Evolutionary conservation across 2,113 vertebrate species (phyloP).

Genomic region (Archocentrus centrarchus): DNA sequence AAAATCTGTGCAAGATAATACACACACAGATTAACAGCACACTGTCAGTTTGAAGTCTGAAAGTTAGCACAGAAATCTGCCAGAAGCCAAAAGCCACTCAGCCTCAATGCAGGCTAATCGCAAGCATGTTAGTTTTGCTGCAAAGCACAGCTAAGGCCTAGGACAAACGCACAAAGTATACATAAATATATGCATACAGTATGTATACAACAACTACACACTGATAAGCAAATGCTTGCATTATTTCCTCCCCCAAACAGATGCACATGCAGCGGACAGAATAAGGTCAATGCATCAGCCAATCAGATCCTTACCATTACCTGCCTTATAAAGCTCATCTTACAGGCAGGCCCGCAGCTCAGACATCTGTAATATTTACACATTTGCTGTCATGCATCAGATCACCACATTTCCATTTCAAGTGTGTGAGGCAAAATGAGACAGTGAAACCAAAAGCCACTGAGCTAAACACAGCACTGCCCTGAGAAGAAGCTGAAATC

Average conservation of each 20-base stretch:
- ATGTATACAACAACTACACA: not conserved
- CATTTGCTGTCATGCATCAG: conserved; percentile 88
- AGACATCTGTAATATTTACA: conserved; percentile 97
- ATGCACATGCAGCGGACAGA: conserved; percentile 55
- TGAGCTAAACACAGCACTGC: conserved; percentile 31
- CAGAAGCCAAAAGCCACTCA: conserved; percentile 20
- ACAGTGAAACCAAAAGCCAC: conserved; percentile 63
- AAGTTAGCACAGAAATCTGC: conserved; percentile 22
- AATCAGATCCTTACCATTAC: conserved; percentile 92
- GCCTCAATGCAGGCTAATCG: conserved; percentile 6
- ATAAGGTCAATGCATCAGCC: conserved; percentile 68
- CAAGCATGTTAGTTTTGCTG: conserved; percentile 82
- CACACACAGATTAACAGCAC: not conserved
- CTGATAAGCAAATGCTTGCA: not conserved
- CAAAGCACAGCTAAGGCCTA: conserved; percentile 61
- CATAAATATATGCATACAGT: not conserved
- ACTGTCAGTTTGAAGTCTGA: not conserved
- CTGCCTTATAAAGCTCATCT: conserved; percentile 88
- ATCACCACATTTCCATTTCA: conserved; percentile 60
- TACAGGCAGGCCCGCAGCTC: conserved; percentile 90
- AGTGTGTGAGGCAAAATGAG: conserved; percentile 49
- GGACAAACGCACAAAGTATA: not conserved
- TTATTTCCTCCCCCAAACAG: not conserved
- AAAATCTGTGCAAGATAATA: not conserved
- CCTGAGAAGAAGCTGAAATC: conserved; percentile 46